Conservation (phyloP, 2,113 vertebrate genomes). For the Bos taurus region DNA sequence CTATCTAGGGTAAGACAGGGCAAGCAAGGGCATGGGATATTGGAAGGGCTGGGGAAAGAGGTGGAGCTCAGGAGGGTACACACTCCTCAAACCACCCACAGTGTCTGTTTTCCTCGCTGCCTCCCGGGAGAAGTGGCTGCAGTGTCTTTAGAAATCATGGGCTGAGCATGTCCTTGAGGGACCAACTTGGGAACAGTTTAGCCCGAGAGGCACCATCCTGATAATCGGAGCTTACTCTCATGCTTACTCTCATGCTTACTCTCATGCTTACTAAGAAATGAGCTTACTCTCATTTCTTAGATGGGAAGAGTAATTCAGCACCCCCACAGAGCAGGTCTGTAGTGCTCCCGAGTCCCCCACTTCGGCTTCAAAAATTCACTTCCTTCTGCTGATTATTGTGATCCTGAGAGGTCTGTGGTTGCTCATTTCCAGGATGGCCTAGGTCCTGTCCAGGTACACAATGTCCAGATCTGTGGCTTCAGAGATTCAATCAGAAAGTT, state of each 20-base stretch:
- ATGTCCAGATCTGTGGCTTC: not conserved
- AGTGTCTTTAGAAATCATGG: not conserved
- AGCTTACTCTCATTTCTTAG: not conserved
- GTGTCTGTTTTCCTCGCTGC: not conserved
- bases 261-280: too few species aligned
- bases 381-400: not conserved
- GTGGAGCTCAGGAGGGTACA: not conserved
- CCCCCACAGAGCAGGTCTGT: not conserved
- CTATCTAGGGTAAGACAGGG: not conserved
- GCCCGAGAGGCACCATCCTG: not conserved
- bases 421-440: not conserved
- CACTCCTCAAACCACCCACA: not conserved
- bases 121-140: not conserved
- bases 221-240: not conserved
- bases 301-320: not conserved
- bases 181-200: not conserved
- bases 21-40: not conserved
- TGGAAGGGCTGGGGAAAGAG: not conserved
- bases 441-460: not conserved
- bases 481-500: not conserved
- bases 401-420: not conserved
- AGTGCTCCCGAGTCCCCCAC: too few species aligned
- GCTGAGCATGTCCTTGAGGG: not conserved
- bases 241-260: not conserved
- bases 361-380: not conserved